These are phyloP conservation scores for Pterobdella sp. DNA, from an alignment of 2,888 invertebrate species.

Conservation along the genomic window DNA sequence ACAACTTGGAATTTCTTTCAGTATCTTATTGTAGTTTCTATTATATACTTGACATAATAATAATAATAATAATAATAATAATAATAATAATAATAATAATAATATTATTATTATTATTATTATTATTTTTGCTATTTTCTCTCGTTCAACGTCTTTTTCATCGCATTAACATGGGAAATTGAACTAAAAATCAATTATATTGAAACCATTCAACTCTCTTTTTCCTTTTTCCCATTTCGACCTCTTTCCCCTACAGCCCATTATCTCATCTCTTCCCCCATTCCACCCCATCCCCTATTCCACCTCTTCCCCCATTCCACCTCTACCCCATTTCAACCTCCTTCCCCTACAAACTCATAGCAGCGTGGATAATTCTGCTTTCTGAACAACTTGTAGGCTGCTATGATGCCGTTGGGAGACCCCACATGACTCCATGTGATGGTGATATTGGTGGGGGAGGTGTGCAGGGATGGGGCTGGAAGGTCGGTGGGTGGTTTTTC, in stretches of 20 bases:
- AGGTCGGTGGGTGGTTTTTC: not conserved
- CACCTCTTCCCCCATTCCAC: conserved; percentile 2
- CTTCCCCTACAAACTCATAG: not conserved
- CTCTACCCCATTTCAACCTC: not conserved
- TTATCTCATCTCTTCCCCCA: not conserved
- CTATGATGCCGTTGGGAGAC: not conserved
- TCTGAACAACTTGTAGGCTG: not conserved
- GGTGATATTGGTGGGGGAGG: not conserved
- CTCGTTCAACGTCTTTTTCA: not conserved
- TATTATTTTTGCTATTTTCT: not conserved
- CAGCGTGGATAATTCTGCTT: not conserved
- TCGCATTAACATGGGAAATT: not conserved
- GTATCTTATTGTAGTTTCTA: not conserved
- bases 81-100: not conserved
- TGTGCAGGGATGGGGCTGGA: not conserved
- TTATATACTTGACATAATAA: not conserved
- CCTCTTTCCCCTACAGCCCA: not conserved
- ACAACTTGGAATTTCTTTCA: not conserved
- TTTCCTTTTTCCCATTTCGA: not conserved
- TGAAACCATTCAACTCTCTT: too few species aligned
- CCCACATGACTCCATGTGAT: not conserved
- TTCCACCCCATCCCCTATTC: not conserved
- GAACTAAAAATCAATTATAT: too few species aligned
- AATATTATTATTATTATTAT: not conserved
- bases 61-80: not conserved